Evolutionary conservation across 2,797 vertebrate genomes (phyloP).

Genomic region (Enteromius unitaeniatus): DNA sequence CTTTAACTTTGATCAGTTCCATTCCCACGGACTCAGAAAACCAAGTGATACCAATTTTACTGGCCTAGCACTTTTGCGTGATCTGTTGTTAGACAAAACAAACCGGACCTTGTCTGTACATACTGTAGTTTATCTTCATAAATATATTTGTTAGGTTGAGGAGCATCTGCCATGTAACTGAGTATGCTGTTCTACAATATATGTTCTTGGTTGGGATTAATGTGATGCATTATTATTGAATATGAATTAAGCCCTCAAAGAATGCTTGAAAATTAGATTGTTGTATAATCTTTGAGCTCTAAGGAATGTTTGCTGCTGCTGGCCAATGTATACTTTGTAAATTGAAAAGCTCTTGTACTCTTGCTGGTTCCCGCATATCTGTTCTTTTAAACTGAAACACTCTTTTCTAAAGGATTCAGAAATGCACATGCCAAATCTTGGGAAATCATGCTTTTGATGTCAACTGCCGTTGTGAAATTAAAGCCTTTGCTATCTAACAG

Average conservation of each 20-base stretch:
- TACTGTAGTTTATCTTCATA: slow-evolving; percentile 43
- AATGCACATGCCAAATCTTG: slow-evolving; percentile 43
- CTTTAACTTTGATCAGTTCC: slow-evolving; percentile 35
- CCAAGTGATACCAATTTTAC: slow-evolving; percentile 11
- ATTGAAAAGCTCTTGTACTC: slow-evolving; percentile 47
- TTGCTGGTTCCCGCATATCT: slow-evolving; percentile 35
- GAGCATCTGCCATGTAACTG: slow-evolving; percentile 43
- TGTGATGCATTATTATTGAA: slow-evolving; percentile 48
- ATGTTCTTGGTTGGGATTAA: slow-evolving; percentile 41
- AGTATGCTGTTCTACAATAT: slow-evolving; percentile 45
- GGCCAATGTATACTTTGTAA: slow-evolving; percentile 54
- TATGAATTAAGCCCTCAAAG: slow-evolving; percentile 24
- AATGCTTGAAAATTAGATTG: slow-evolving; percentile 51
- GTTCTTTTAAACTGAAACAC: slow-evolving; percentile 32
- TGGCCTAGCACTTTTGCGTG: slow-evolving; percentile 14
- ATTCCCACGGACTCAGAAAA: slow-evolving; percentile 25
- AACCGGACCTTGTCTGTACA: slow-evolving; percentile 45
- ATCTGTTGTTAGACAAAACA: slow-evolving; percentile 36
- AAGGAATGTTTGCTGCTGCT: slow-evolving; percentile 54
- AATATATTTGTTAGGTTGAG: slow-evolving; percentile 15
- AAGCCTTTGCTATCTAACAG: slow-evolving; percentile 50
- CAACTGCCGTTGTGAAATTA: slow-evolving; percentile 55
- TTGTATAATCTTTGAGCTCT: slow-evolving; percentile 47
- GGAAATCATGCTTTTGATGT: slow-evolving; percentile 49
- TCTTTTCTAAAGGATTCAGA: slow-evolving; percentile 52